These are phyloP conservation scores for Furnarius figulus DNA, from an alignment of 2,113 vertebrate species.

Conservation along the genomic window DNA sequence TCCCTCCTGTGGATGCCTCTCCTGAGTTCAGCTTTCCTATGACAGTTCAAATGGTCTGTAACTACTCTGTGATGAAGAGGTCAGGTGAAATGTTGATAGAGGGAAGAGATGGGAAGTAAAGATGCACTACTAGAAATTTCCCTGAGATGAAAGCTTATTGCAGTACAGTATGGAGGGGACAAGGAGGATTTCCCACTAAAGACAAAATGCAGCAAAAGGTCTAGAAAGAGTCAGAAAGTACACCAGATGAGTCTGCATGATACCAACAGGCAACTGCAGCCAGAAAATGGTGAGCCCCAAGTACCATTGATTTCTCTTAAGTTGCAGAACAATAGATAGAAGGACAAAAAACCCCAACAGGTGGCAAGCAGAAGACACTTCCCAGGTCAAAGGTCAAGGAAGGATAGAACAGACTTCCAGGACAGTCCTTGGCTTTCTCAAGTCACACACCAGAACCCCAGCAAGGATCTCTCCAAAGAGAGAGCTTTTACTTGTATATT, in stretches of 20 bases:
- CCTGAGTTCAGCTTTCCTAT: background rate
- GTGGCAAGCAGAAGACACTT: background rate
- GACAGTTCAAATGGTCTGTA: background rate
- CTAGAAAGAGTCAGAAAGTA: background rate
- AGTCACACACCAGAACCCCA: background rate
- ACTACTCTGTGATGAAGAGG: background rate
- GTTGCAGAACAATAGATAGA: background rate
- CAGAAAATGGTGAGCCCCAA: background rate
- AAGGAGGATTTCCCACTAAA: background rate
- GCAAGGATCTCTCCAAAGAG: background rate
- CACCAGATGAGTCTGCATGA: background rate
- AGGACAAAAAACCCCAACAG: background rate
- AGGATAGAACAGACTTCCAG: background rate
- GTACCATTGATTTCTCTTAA: background rate
- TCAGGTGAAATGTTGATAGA: background rate
- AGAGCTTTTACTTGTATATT: background rate
- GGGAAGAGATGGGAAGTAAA: background rate
- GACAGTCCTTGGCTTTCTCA: background rate
- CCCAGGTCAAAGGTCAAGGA: background rate
- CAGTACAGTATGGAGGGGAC: fast-evolving
- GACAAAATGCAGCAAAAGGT: background rate
- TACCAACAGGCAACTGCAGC: background rate
- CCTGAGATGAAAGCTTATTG: background rate
- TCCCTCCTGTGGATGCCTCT: background rate
- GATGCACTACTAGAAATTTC: background rate